Base-by-base conservation (phyloP, 1,140 invertebrate species). In the Meteorus sp. region DNA sequence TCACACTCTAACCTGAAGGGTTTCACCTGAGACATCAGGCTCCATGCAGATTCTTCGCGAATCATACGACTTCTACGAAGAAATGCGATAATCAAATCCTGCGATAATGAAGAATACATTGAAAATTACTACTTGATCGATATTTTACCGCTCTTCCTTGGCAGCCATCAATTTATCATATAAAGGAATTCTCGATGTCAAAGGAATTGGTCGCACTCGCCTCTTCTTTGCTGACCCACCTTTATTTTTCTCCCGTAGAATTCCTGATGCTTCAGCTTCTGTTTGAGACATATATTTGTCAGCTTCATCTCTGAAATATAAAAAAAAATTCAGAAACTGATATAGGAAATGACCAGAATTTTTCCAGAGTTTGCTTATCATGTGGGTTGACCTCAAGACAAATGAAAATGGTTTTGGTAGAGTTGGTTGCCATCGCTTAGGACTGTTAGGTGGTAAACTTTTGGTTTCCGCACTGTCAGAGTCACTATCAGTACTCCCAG, bases 111-210 rank as follows among this genome's bases (percentile, higher is more conserved):
- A 56, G n/a, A 37, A 23, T 27, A 23, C 20, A 47, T 23, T 23
- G 20, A 48, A 29, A 3, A 33, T 44, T 7, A 15, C 5, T 8
- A 15, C 19, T 41, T 64, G 29, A 51, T 48, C 37, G 22, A 53
- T 60, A 43, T 37, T 33, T 60, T 67, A 87, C 87, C 86, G 85
- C 78, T 84, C 84, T 70, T 88, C 86, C 73, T 88, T 86, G 59
- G 87, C 85, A 56, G 84, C 83, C 47, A 88, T 72, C 52, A 89
- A 83, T 75, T 87, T 88, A 66, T 89, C 83, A 58, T 87, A 89
- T 1, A 89, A 74, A 1, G 85, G 86, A 59, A 89, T 84, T 63
- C 84, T 82, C 0, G 87, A 88, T 55, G 87, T 85, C 17, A 88
- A 83, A 2, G 87, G 88, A 37, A 89, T 81, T n/a, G 86, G 84